Evolutionary conservation across 2,113 vertebrate species (phyloP).

Genomic region (Phaetusa simplex): DNA sequence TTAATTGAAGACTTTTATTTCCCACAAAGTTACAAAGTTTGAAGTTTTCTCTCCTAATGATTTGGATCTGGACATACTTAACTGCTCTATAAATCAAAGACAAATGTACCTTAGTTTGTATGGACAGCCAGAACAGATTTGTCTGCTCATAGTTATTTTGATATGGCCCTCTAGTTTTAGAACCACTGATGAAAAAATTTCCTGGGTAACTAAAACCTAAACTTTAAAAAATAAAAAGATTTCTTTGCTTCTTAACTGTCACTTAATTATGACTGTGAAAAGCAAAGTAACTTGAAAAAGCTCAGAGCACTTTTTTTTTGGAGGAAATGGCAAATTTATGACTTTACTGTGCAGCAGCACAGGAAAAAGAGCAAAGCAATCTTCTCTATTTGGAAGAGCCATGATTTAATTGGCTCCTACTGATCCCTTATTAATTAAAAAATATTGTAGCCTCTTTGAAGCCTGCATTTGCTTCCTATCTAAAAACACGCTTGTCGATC

Average conservation of each 20-base stretch:
- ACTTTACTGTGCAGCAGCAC: not conserved
- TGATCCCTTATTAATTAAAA: conserved; percentile 53
- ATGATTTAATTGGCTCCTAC: conserved; percentile 44
- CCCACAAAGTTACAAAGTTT: not conserved
- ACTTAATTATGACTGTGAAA: not conserved
- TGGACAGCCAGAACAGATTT: not conserved
- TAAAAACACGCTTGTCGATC: conserved; percentile 10
- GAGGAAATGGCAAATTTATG: not conserved
- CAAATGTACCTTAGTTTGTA: not conserved
- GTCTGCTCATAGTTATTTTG: not conserved
- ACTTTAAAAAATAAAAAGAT: not conserved
- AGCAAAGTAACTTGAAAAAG: not conserved
- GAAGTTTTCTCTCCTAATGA: not conserved
- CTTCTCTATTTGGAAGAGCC: not conserved
- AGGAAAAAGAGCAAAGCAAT: conserved; percentile 18
- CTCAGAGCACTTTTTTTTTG: fast-evolving
- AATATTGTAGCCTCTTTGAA: conserved; percentile 36
- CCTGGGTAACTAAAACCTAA: not conserved
- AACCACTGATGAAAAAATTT: not conserved
- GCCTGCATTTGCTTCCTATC: not conserved
- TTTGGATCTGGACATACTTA: not conserved
- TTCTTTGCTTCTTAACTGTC: not conserved
- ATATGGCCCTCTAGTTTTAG: not conserved
- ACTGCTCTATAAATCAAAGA: not conserved
- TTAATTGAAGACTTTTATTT: not conserved